phyloP scores from a whole-genome alignment of 2,113 vertebrate species.

The Sakesphorus luctuosus region DNA sequence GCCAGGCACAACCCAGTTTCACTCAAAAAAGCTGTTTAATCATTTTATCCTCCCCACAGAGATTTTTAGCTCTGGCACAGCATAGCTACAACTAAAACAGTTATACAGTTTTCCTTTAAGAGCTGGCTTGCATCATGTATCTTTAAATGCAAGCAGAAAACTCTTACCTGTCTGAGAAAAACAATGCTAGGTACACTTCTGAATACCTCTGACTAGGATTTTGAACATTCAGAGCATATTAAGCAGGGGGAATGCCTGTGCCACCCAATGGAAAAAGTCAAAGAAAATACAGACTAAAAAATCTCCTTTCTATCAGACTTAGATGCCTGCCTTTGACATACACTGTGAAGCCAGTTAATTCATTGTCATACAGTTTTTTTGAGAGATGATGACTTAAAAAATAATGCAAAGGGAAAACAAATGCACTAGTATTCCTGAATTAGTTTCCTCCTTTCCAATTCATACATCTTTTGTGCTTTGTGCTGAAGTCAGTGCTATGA shows the following conservation, averaged over 20 bases:
- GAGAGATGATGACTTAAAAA: background rate
- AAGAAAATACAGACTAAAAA: background rate
- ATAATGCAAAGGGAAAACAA: background rate
- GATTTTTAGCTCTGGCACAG: background rate
- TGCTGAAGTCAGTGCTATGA: background rate
- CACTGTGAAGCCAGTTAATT: background rate
- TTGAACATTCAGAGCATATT: background rate
- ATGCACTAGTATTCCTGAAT: background rate
- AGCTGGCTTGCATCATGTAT: background rate
- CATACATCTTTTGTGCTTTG: background rate
- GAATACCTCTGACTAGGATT: background rate
- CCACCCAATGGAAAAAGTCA: background rate
- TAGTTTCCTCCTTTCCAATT: background rate
- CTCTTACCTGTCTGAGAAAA: background rate
- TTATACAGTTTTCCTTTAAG: background rate
- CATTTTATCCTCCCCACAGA: background rate
- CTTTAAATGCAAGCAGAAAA: background rate
- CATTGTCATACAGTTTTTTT: background rate
- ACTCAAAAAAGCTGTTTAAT: background rate
- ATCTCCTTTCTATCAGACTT: background rate
- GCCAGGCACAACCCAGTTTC: background rate
- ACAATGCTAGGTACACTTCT: background rate
- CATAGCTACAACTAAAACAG: background rate
- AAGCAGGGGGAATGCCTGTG: background rate
- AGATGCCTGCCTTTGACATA: background rate